Base-by-base conservation (phyloP, 2,113 vertebrate species). In the Anarrhichthys ocellatus region DNA sequence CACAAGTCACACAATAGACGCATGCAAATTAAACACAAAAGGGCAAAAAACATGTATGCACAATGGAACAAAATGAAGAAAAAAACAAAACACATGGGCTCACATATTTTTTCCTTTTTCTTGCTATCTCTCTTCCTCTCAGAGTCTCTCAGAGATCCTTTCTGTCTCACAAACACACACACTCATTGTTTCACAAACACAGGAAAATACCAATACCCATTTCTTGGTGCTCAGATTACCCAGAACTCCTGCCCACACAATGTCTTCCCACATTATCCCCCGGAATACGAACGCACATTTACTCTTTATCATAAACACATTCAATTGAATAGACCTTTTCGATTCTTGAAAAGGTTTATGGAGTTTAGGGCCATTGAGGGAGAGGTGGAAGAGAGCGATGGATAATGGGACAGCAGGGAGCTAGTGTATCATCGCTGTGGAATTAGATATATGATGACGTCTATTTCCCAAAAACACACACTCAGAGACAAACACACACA, bases 391-490 rank as follows among this genome's bases (percentile, higher is more conserved):
- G 61, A 61, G 63, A 73, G 73, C 69, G 81, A 86, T 40, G 59
- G 42, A 81, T 77, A 71, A 88, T 72, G 64, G 52, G 63, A 75
- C n/a, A 52, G 66, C 32, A 46, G 73, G 68, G 22, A 83, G 65
- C 66, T 62, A 9, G 77, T 75, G 48, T 76, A 70, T 85, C 72
- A 86, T 59, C 69, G 65, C 70, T n/a, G 32, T 70, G 65, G 69
- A 83, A 65, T 82, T 72, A 76, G 80, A 88, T 80, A 75, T 67
- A 70, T 63, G 56, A 81, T 46, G 74, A 74, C 0, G 22, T 18
- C 42, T 38, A 40, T 67, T 75, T 76, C 42, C 48, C 67, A 62
- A 36, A 78, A 67, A 59, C 54, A 56, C 15, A 58, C 61, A 59
- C 4, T 62, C 64, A 59, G 14, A 70, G 18, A 36, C n/a, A 76